Evolutionary conservation across 2,797 vertebrate genomes (phyloP).

Genomic region (Phrynocephalus guinanensis): DNA sequence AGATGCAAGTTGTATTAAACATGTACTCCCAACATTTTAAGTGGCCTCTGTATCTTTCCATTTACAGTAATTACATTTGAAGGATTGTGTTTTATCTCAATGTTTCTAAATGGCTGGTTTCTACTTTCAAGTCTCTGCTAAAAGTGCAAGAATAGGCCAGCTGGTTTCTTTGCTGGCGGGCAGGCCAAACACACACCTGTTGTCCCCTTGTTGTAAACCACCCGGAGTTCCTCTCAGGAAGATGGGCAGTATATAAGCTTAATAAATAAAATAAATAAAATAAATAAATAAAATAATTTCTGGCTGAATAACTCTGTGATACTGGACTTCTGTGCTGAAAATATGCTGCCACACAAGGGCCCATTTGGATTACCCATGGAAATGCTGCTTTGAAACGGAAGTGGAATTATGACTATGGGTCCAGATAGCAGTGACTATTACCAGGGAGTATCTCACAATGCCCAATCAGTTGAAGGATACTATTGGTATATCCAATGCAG

Average conservation of each 20-base stretch:
- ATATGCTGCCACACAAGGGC: no score
- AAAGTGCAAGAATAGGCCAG: neutral
- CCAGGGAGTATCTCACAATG: no score
- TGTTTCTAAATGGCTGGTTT: neutral
- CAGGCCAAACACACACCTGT: no score
- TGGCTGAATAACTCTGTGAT: neutral
- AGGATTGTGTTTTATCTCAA: neutral
- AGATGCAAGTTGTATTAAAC: no score
- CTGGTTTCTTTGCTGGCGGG: neutral
- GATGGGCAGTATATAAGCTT: no score
- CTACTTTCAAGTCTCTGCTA: neutral
- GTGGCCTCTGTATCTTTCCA: neutral
- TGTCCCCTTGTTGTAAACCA: no score
- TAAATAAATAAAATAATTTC: no score
- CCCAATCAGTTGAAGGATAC: neutral
- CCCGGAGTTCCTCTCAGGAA: no score
- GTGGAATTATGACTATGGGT: neutral
- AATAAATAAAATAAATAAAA: no score
- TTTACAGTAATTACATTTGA: neutral
- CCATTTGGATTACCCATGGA: neutral
- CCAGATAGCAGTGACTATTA: neutral
- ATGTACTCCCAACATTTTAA: neutral
- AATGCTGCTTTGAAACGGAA: neutral
- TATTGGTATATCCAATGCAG: no score
- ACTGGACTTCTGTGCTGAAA: neutral